A percentile compares a stretch with the other conserved stretches of the same genome.
phyloP scores from a whole-genome alignment of 1,140 invertebrate genomes.

The Callitettix versicolor region DNA sequence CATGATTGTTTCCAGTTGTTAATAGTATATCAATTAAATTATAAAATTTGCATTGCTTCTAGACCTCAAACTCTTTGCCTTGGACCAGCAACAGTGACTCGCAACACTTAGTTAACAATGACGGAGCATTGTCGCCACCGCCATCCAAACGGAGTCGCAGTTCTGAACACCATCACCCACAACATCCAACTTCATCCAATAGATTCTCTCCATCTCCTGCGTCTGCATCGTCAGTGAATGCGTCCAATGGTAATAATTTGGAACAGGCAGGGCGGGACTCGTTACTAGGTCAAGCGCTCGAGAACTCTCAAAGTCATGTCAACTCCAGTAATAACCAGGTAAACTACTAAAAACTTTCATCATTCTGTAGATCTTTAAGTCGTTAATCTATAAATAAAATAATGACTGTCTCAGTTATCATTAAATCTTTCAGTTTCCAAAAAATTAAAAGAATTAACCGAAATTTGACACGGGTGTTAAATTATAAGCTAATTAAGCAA shows the following conservation, averaged over 20 bases:
- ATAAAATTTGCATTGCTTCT: conserved; percentile 13
- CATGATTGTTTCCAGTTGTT: too few species aligned
- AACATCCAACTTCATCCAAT: conserved; percentile 25
- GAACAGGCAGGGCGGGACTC: conserved; percentile 52
- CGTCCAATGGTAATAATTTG: conserved; percentile 29
- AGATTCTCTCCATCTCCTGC: conserved; percentile 35
- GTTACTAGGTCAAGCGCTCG: conserved; percentile 60
- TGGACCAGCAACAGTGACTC: conserved; percentile 19
- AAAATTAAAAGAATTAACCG: too few species aligned
- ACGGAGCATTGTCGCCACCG: conserved; percentile 34
- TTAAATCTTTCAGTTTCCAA: too few species aligned
- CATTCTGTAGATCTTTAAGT: too few species aligned
- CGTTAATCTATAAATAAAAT: too few species aligned
- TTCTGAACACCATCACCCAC: conserved; percentile 39
- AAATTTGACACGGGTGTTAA: too few species aligned
- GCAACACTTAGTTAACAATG: conserved; percentile 1
- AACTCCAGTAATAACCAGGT: conserved; percentile 17
- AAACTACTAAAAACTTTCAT: too few species aligned
- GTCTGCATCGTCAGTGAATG: conserved; percentile 16
- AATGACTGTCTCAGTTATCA: too few species aligned
- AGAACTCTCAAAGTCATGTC: conserved; percentile 29
- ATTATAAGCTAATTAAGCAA: too few species aligned
- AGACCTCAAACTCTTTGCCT: conserved; percentile 23
- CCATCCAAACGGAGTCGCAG: conserved; percentile 49
- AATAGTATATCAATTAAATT: too few species aligned